phyloP scores from a whole-genome alignment of 2,113 vertebrate species.

The Opisthocomus hoazin region DNA sequence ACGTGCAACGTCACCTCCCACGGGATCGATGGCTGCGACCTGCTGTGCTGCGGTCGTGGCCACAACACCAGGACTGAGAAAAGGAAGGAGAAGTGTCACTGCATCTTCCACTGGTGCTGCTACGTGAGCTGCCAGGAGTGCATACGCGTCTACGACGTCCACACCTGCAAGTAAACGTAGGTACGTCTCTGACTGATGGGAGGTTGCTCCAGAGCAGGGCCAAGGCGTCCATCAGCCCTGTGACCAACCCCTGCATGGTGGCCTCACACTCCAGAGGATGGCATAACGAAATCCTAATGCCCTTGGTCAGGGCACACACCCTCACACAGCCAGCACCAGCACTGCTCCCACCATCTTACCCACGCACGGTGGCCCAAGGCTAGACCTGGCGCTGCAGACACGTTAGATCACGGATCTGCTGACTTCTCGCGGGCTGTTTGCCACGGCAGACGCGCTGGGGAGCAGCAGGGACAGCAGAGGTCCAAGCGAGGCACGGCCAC shows the following conservation, averaged over 20 bases:
- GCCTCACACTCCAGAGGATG: not conserved
- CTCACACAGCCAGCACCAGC: not conserved
- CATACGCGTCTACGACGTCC: constrained; percentile 90
- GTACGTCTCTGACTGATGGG: not conserved
- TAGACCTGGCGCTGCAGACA: not conserved
- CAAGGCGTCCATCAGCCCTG: not conserved
- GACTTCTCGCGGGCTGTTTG: not conserved
- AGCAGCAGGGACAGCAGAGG: not conserved
- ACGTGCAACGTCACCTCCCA: constrained; percentile 96
- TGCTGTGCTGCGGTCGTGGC: constrained; percentile 94
- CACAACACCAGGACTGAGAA: constrained; percentile 99
- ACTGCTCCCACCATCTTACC: not conserved
- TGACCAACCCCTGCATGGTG: not conserved
- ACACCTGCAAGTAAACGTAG: constrained; percentile 90
- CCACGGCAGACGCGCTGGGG: not conserved
- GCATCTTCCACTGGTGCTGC: constrained; percentile 99
- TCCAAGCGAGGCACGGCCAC: not conserved
- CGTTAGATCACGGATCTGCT: not conserved
- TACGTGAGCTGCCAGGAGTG: constrained; percentile 99
- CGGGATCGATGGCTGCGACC: constrained; percentile 95
- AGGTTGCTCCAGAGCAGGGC: not conserved
- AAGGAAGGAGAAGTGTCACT: constrained; percentile 97
- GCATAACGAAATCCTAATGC: not conserved
- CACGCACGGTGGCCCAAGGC: not conserved
- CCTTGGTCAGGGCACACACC: not conserved